Evolutionary conservation across 2,797 vertebrate genomes (phyloP).

Genomic region (Mormyrops attenuatus): DNA sequence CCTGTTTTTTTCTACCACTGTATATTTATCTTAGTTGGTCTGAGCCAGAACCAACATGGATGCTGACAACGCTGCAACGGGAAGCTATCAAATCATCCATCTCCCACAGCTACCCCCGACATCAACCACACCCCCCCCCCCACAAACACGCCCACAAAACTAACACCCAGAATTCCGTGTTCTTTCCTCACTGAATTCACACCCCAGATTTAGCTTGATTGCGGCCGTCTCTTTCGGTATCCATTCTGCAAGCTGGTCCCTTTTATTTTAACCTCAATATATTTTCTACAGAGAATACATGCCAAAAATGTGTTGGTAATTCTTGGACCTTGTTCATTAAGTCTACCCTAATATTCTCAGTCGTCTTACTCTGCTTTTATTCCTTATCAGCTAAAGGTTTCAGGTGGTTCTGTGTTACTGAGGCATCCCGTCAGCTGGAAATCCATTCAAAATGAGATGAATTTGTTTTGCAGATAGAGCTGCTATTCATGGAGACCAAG

Average conservation of each 20-base stretch:
- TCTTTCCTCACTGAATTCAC: background rate
- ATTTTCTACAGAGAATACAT: background rate
- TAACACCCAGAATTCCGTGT: background rate
- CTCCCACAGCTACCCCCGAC: background rate
- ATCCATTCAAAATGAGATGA: background rate
- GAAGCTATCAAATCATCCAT: background rate
- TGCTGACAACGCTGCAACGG: background rate
- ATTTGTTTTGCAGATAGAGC: constrained; percentile 1
- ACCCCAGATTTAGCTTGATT: background rate
- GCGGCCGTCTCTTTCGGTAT: background rate
- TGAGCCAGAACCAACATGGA: background rate
- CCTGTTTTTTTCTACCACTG: background rate
- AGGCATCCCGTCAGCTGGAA: background rate
- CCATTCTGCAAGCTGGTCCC: background rate
- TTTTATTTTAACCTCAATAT: background rate
- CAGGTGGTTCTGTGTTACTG: background rate
- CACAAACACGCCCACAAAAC: background rate
- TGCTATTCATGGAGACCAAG: background rate
- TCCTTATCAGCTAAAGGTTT: background rate
- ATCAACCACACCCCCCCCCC: background rate
- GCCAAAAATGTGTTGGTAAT: background rate
- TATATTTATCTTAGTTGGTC: background rate
- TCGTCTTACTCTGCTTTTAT: background rate
- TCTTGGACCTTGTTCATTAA: background rate
- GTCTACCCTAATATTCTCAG: background rate